phyloP scores from a whole-genome alignment of 2,797 vertebrate genomes.

The Pangasius krempfi region DNA sequence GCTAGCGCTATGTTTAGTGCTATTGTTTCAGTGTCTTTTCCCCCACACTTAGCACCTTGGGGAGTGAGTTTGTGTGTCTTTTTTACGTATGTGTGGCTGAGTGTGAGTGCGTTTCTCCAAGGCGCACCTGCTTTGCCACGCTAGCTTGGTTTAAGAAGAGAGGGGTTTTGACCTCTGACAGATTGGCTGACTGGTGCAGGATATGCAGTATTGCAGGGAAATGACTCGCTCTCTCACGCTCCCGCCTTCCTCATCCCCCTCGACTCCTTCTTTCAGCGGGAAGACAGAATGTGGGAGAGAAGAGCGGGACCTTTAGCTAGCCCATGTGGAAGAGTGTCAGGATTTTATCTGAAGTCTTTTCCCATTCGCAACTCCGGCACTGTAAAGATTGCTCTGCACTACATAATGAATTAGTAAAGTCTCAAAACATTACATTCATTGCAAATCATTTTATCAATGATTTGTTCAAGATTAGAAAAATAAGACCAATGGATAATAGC shows the following conservation, averaged over 20 bases:
- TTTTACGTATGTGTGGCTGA: background rate
- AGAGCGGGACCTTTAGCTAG: constrained; percentile 48
- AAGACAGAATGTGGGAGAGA: background rate
- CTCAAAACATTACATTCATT: background rate
- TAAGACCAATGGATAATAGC: background rate
- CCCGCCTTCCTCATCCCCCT: background rate
- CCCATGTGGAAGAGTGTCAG: constrained; percentile 54
- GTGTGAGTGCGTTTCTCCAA: constrained; percentile 21
- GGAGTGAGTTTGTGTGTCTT: constrained; percentile 25
- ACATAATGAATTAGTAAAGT: background rate
- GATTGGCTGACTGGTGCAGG: constrained; percentile 38
- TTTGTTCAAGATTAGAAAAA: background rate
- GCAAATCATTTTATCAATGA: background rate
- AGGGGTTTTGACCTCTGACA: constrained; percentile 50
- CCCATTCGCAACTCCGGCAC: background rate
- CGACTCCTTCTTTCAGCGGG: background rate
- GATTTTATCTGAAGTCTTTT: constrained; percentile 45
- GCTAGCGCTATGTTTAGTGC: constrained; percentile 62
- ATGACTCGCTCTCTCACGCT: constrained; percentile 12
- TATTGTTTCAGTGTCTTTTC: constrained; percentile 59
- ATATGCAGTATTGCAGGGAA: constrained; percentile 34
- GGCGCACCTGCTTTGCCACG: constrained; percentile 49
- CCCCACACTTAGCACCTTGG: constrained; percentile 58
- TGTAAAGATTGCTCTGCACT: background rate
- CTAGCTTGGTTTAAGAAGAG: constrained; percentile 26